Conservation (phyloP, 2,888 invertebrate genomes). For the Yponomeuta sedellus region DNA sequence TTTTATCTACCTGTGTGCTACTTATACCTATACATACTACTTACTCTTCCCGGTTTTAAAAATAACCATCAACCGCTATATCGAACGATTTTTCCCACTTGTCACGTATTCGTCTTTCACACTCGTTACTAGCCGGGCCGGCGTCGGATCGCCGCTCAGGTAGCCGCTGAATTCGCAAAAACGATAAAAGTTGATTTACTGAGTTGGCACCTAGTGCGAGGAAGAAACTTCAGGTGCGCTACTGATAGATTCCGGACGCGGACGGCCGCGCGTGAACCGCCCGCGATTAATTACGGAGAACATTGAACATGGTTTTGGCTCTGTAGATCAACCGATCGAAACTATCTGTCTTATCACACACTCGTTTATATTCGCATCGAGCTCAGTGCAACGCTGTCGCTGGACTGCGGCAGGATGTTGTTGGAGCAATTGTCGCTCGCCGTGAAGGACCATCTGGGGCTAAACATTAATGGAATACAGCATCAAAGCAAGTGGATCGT, state of each 20-base stretch:
- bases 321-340: conserved; percentile 49
- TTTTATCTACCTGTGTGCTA: conserved; percentile 30
- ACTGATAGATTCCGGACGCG: conserved; percentile 2
- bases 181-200: conserved; percentile 27
- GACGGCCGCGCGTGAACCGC: conserved; percentile 11
- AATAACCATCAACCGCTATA: conserved; percentile 53
- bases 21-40: conserved; percentile 34
- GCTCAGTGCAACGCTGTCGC: conserved; percentile 63
- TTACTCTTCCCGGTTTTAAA: conserved; percentile 48
- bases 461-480: conserved; percentile 37
- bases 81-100: conserved; percentile 44
- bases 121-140: conserved; percentile 32
- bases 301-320: conserved; percentile 51
- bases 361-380: conserved; percentile 57
- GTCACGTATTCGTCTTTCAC: conserved; percentile 51
- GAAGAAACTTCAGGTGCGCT: conserved; percentile 43
- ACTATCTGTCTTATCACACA: conserved; percentile 55
- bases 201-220: conserved; percentile 52
- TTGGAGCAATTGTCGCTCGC: conserved; percentile 68
- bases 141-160: conserved; percentile 30
- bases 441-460: conserved; percentile 64
- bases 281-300: conserved; percentile 53
- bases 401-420: conserved; percentile 68
- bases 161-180: conserved; percentile 37
- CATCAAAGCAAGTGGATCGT: conserved; percentile 76